Base-by-base conservation (phyloP, 2,888 invertebrate species). In the Leptinotarsa juncta region DNA sequence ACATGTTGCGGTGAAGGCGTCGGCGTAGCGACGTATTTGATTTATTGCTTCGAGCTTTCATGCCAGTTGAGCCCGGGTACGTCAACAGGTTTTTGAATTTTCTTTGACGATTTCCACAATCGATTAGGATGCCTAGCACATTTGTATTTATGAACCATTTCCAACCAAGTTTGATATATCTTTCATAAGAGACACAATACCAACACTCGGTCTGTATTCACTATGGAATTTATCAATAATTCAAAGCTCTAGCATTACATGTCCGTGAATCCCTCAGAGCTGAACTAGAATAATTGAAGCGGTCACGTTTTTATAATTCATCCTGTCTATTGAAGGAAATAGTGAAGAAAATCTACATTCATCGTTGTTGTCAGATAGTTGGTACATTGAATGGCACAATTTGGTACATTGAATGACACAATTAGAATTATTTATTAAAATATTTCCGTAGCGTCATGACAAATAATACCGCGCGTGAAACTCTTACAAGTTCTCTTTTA, bases 81-180 rank as follows among this genome's bases (percentile, higher is more conserved):
- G 62, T 62, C 62, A 62, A 62, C 62, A 62, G 62, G 62, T 62
- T 62, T 57, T 62, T 42, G 62, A 32, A 62, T 62, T 42, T 62
- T 62, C n/a, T n/a, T 26, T 62, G 42, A 16, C 26, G 62, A 16
- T 15, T 16, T 18, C 32, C 42, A n/a, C 4, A n/a, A 62, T 62
- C 62, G 62, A 62, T 62, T 42, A n/a, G 16, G 23, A 20, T 20
- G 15, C 23, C 23, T 57, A 15, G 15, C 20, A 18, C 4, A 57
- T 23, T 57, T 7, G 57, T 23, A 57, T 57, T 57, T 57, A 12
- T 57, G 57, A 57, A 57, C 20, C 23, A 23, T 23, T 57, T 57
- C 20, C 57, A 14, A 57, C 57, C 57, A 15, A 57, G 23, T 57
- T 57, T 20, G 23, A 57, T 23, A 20, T 15, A 23, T 20, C 57